Percentiles rank a stretch among this genome's conserved stretches.
Evolutionary conservation across 2,888 invertebrate genomes (phyloP).

Genomic region (Axea sp.): DNA sequence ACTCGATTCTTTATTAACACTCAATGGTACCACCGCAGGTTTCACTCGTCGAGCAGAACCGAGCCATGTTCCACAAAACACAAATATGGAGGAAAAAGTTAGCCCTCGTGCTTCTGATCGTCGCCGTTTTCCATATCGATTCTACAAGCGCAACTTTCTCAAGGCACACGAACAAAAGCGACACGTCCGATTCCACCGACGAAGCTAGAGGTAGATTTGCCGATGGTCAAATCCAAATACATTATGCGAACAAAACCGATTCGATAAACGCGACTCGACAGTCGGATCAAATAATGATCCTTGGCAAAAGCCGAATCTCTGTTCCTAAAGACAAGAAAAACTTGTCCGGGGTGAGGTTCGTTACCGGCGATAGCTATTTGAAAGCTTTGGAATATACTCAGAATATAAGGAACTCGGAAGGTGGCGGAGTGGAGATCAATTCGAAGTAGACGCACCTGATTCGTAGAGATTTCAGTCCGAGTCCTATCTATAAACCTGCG

Average conservation of each 20-base stretch:
- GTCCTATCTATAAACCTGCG: slow-evolving; percentile 67
- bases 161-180: neutral
- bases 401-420: slow-evolving; percentile 77
- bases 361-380: slow-evolving; percentile 82
- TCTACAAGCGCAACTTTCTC: neutral
- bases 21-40: no score
- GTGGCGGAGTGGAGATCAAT: slow-evolving; percentile 39
- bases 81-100: neutral
- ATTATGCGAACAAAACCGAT: slow-evolving; percentile 31
- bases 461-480: slow-evolving; percentile 68
- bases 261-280: slow-evolving; percentile 8
- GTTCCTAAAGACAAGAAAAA: slow-evolving; percentile 38
- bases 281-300: slow-evolving; percentile 40
- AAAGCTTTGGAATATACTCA: slow-evolving; percentile 84
- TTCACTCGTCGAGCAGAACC: no score
- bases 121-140: neutral
- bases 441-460: slow-evolving; percentile 63
- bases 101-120: neutral
- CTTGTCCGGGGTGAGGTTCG: slow-evolving; percentile 56
- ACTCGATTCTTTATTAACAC: no score
- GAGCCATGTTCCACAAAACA: no score
- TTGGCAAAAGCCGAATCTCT: slow-evolving; percentile 37
- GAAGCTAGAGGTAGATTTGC: neutral
- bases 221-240: slow-evolving; percentile 11
- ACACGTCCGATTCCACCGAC: neutral